Evolutionary conservation across 2,797 vertebrate genomes (phyloP), one percentile per base, ranked within the genome.

Genomic region (Alauda arvensis): DNA sequence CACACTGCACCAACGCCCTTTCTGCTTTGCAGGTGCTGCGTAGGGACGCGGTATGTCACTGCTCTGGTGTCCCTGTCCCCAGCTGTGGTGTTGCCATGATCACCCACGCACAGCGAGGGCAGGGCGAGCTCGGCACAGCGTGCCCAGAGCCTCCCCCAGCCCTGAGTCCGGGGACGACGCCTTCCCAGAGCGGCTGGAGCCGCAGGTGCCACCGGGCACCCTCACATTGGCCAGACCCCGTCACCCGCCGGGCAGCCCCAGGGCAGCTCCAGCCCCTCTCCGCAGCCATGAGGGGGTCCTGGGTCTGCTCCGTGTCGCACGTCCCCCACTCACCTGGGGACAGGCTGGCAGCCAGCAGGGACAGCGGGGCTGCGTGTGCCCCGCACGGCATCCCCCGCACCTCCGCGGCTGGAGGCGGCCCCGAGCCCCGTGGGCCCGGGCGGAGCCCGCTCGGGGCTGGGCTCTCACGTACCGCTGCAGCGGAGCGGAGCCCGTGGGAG

Each of bases 401-500:
- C 52, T 2, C 34, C 16, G 26, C 23, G 25, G 19, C 63, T 11
- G 71, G 46, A 13, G 66, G 40, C 4, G 83, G 55, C 61, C 46
- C 74, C 45, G 49, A 40, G 29, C 29, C 42, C 81, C 37, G 34
- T 0, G 4, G 60, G 52, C 29, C 21, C 83, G 45, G 83, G 75
- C 59, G 39, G 57, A 34, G 66, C 80, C 42, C 12, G 5, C 1
- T 16, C 29, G 3, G 63, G 66, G 84, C 61, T 5, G 81, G 34
- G 85, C 75, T 66, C 75, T 80, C 90, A 51, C 85, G 67, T 70
- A 55, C 28, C 55, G 59, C 92, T 86, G 82, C 90, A 56, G 90
- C 42, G 39, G 29, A 87, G 46, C 42, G 7, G 69, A 53, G 79
- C 76, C 88, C 37, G 28, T 3, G 78, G 62, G 37, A 81, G 70